Percentiles rank a stretch among this genome's conserved stretches.
phyloP scores from a whole-genome alignment of 2,113 vertebrate genomes.

The Ciconia boyciana region DNA sequence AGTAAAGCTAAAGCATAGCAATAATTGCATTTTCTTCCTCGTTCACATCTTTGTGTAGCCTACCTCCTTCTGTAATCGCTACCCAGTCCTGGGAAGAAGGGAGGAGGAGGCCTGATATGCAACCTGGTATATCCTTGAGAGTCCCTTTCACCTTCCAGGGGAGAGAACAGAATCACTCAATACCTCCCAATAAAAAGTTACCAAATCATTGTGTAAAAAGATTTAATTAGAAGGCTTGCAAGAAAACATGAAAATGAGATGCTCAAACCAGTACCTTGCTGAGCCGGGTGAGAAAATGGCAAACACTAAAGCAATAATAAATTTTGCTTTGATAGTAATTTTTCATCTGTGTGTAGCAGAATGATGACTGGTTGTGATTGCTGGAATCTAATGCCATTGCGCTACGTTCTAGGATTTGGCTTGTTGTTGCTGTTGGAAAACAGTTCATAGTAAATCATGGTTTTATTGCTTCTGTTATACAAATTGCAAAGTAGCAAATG shows the following conservation, averaged over 20 bases:
- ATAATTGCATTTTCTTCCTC: neutral
- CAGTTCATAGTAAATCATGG: neutral
- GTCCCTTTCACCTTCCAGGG: neutral
- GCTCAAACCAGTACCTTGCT: neutral
- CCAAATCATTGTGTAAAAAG: neutral
- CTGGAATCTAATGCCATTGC: neutral
- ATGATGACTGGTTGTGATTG: neutral
- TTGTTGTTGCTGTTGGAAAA: slow-evolving; percentile 5
- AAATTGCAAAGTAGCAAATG: neutral
- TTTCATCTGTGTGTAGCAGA: neutral
- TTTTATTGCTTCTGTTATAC: neutral
- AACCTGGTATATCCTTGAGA: neutral
- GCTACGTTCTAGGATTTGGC: neutral
- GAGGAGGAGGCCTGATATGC: neutral
- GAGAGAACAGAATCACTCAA: neutral
- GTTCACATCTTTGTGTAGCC: neutral
- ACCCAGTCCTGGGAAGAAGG: neutral
- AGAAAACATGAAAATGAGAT: neutral
- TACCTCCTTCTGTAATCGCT: neutral
- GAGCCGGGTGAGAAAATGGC: neutral
- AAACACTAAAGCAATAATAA: neutral
- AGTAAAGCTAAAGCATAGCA: neutral
- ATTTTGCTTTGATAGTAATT: neutral
- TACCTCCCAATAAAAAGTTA: neutral
- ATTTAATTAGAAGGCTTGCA: neutral